These are phyloP conservation scores for Scolopax rusticola DNA, from an alignment of 2,797 vertebrate genomes.

Conservation along the genomic window DNA sequence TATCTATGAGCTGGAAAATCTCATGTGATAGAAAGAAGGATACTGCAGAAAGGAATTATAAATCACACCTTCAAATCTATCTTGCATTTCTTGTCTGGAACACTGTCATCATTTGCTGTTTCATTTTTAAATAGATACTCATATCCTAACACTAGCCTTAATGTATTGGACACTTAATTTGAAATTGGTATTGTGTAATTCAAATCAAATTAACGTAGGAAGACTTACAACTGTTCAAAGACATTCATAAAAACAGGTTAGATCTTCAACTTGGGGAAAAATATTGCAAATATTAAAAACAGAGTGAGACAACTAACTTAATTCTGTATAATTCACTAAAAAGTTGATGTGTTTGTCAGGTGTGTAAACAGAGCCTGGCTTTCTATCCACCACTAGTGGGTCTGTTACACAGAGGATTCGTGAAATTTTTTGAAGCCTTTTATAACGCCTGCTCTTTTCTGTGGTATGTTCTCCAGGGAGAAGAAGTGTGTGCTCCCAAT, in stretches of 20 bases:
- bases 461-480: background rate
- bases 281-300: background rate
- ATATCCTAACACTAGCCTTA: background rate
- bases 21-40: background rate
- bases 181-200: background rate
- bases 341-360: background rate
- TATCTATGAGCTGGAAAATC: background rate
- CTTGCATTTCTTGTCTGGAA: background rate
- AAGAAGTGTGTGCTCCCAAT: background rate
- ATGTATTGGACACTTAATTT: background rate
- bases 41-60: background rate
- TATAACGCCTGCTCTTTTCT: rapidly evolving
- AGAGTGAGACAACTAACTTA: background rate
- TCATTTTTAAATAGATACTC: background rate
- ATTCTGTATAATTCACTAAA: background rate
- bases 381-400: background rate
- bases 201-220: background rate
- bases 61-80: background rate
- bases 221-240: background rate
- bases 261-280: background rate
- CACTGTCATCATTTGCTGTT: background rate
- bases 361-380: background rate
- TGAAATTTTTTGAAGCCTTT: background rate
- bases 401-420: background rate
- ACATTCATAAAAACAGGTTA: background rate